These are phyloP conservation scores for Oxyscelio sp. DNA, from an alignment of 2,888 invertebrate species.

Conservation along the genomic window DNA sequence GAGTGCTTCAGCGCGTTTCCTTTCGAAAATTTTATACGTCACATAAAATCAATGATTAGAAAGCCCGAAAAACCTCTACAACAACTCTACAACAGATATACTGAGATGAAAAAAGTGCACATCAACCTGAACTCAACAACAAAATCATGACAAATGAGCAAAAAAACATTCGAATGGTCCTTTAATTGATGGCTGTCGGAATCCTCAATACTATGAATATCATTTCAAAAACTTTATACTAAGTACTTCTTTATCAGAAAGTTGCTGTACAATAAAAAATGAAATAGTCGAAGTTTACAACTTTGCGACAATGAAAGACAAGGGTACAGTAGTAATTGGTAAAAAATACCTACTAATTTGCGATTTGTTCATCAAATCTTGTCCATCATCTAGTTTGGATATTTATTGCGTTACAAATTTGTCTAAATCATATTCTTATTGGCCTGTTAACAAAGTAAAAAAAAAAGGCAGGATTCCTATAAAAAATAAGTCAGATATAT, in stretches of 20 bases:
- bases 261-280: conserved; percentile 7
- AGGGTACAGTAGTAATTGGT: neutral
- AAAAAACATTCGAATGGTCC: neutral
- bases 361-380: conserved; percentile 10
- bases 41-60: neutral
- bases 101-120: conserved; percentile 8
- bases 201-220: conserved; percentile 27
- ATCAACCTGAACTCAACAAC: too few species aligned
- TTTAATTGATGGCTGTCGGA: neutral
- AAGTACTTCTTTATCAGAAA: neutral
- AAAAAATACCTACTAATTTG: neutral
- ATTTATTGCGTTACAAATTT: too few species aligned
- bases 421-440: too few species aligned
- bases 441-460: too few species aligned
- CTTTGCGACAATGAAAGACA: conserved; percentile 17
- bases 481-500: too few species aligned
- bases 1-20: conserved; percentile 23
- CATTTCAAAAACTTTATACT: conserved; percentile 1
- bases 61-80: conserved; percentile 18
- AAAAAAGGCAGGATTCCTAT: too few species aligned
- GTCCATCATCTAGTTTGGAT: conserved; percentile 16
- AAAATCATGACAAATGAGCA: too few species aligned
- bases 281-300: conserved; percentile 16
- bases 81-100: neutral
- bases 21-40: conserved; percentile 16